Base-by-base conservation (phyloP, 2,113 vertebrate genomes). In the Pholis gunnellus region DNA sequence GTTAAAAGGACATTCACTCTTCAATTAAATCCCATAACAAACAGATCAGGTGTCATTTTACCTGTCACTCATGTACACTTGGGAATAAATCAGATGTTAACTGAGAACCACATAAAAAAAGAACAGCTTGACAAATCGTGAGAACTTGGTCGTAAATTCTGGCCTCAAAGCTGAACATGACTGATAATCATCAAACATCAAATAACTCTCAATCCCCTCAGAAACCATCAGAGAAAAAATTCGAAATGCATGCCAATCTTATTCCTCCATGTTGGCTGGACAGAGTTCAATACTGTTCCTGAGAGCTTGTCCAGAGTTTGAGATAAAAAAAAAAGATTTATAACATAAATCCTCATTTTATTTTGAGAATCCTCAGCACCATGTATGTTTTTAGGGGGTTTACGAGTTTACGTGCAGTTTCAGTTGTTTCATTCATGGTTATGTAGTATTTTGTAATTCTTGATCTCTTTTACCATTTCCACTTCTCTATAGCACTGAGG, bases 191-290 rank as follows among this genome's bases (percentile, higher is more conserved):
- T 89, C 75, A 90, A 75, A 90, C 79, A 86, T 89, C 85, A 91
- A 90, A 92, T 93, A 88, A 82, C 82, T 89, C 65, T 69, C 77
- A 91, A 90, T 88, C 87, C 93, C 91, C 91, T 87, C 70, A 77
- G 90, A 92, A 92, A 86, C 89, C 85, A 87, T 87, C 73, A 85
- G 9, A 80, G 69, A 85, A 70, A 88, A 90, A 90, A 88, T 76
- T 84, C 60, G 56, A 85, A 72, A 27, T 69, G 72, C 89, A 78
- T 81, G 82, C 85, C 91, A 91, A 82, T 91, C 68, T 71, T 70
- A 63, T 91, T 89, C 73, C 69, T 86, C 78, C 54, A 73, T 88
- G 87, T 78, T 88, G 69, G 69, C 81, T 91, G 89, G 83, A 91
- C 65, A 10, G 64, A 81, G 85, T 83, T 90, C 88, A 93, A 46